These are phyloP conservation scores for Microplitis deprimator DNA, from an alignment of 2,888 invertebrate genomes.

Conservation along the genomic window DNA sequence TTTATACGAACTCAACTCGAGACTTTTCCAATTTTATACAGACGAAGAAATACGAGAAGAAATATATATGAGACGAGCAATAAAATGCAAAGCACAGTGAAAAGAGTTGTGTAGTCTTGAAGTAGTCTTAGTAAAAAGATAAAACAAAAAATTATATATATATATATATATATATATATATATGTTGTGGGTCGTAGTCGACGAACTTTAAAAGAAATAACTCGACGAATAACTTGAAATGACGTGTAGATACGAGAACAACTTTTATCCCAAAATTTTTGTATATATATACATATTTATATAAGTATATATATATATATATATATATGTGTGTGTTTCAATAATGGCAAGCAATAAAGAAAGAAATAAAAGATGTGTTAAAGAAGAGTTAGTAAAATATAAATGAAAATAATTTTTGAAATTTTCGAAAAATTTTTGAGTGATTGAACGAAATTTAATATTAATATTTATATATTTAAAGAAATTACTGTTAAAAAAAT, in stretches of 20 bases:
- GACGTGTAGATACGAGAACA: not conserved
- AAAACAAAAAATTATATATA: not conserved
- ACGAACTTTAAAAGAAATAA: conserved; percentile 12
- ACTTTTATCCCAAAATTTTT: conserved; percentile 1
- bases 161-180: not conserved
- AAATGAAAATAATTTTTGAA: no score
- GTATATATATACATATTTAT: no score
- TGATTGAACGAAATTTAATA: no score
- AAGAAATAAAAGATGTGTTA: no score
- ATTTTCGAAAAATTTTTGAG: no score
- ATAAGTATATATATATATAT: no score
- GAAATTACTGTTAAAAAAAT: no score
- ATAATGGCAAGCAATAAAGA: not conserved
- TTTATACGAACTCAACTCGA: conserved; percentile 23
- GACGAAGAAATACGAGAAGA: conserved; percentile 13
- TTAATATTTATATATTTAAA: no score
- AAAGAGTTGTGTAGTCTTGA: conserved; percentile 15
- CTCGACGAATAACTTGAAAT: conserved; percentile 16
- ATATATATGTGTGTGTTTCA: not conserved
- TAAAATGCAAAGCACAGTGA: conserved; percentile 17
- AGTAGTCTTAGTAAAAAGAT: conserved; percentile 8
- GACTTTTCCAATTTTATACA: conserved; percentile 32
- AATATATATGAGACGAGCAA: conserved; percentile 14
- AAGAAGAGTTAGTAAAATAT: no score
- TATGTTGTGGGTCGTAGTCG: not conserved